Percentiles rank a stretch among this genome's conserved stretches.
Evolutionary conservation across 2,888 invertebrate species (phyloP).

Genomic region (Volucella bombylans): DNA sequence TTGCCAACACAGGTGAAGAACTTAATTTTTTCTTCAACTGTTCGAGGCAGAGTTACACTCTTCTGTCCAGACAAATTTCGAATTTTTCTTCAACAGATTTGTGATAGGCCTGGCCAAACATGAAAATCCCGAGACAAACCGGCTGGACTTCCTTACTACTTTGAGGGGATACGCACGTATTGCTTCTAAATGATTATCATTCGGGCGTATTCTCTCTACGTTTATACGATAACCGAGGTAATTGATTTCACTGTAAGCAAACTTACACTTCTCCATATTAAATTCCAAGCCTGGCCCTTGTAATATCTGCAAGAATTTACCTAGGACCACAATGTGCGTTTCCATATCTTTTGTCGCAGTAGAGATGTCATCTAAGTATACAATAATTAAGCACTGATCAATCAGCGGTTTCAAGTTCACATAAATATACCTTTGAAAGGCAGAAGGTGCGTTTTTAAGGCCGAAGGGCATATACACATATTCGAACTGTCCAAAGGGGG

Average conservation of each 20-base stretch:
- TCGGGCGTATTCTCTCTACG: conserved; percentile 32
- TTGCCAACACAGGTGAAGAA: conserved; percentile 74
- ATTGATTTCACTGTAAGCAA: conserved; percentile 37
- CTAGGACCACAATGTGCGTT: conserved; percentile 40
- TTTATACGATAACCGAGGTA: conserved; percentile 43
- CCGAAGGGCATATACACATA: conserved; percentile 30
- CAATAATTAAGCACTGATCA: conserved; percentile 29
- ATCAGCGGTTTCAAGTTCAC: conserved; percentile 31
- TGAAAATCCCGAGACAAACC: conserved; percentile 63
- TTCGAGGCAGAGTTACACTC: conserved; percentile 30
- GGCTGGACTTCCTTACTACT: conserved; percentile 27
- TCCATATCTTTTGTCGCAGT: conserved; percentile 37
- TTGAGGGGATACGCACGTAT: conserved; percentile 46
- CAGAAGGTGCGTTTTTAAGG: neutral
- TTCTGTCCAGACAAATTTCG: no score
- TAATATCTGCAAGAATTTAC: conserved; percentile 20
- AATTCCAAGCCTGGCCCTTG: conserved; percentile 12
- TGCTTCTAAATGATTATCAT: conserved; percentile 36
- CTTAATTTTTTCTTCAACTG: conserved; percentile 42
- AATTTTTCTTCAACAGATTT: conserved; percentile 72
- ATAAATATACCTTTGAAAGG: no score
- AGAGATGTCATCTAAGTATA: conserved; percentile 61
- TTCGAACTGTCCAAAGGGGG: neutral
- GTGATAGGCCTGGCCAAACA: no score
- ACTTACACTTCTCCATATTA: conserved; percentile 14